Conservation (phyloP, 2,113 vertebrate genomes). For the Clarias magur region DNA sequence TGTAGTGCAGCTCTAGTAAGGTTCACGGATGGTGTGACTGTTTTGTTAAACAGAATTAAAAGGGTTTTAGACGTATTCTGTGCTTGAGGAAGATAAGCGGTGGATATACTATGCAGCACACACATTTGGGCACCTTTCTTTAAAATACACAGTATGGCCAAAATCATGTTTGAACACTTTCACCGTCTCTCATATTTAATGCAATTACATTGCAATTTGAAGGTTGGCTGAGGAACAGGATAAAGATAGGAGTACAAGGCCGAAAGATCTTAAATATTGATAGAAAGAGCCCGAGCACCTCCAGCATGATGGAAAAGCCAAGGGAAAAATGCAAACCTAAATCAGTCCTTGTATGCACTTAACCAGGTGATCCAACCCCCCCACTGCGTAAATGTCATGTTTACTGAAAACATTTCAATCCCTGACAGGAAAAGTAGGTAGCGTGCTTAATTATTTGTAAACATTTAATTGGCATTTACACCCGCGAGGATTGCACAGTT, state of each 20-base stretch:
- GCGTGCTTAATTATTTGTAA: conserved; percentile 56
- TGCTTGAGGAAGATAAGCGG: conserved; percentile 30
- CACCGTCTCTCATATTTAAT: conserved; percentile 26
- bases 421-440: conserved; percentile 40
- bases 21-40: conserved; percentile 41
- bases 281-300: not conserved
- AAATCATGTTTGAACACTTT: not conserved
- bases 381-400: conserved; percentile 53
- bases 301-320: not conserved
- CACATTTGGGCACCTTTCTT: not conserved
- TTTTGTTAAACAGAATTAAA: conserved; percentile 51
- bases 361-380: conserved; percentile 37
- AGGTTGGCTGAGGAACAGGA: conserved; percentile 26
- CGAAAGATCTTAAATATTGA: not conserved
- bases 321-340: conserved; percentile 3
- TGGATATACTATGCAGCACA: not conserved
- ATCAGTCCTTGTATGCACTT: conserved; percentile 34
- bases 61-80: conserved; percentile 40
- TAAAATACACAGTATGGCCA: not conserved
- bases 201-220: conserved; percentile 46
- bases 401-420: conserved; percentile 52
- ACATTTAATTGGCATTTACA: conserved; percentile 57
- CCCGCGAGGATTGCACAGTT: conserved; percentile 49
- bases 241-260: not conserved
- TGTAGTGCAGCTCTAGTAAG: conserved; percentile 47